A percentile compares a stretch with the other conserved stretches of the same genome.
Evolutionary conservation across 2,797 vertebrate species (phyloP).

Genomic region (Hippopotamyrus pictus): DNA sequence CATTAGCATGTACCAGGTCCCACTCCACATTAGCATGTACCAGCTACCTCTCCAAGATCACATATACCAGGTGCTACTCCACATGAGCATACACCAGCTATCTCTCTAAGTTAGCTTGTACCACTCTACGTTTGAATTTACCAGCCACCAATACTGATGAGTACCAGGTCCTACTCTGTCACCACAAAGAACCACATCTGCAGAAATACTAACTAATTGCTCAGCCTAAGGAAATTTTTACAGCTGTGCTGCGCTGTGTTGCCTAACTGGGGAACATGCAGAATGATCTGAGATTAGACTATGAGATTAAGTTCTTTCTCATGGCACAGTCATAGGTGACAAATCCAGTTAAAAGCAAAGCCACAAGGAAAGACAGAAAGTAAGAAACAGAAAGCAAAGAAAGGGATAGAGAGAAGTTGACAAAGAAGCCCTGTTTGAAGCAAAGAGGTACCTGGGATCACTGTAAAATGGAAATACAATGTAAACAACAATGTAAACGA

Average conservation of each 20-base stretch:
- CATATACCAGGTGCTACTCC: neutral
- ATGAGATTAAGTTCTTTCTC: neutral
- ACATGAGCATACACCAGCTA: neutral
- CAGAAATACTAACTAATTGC: neutral
- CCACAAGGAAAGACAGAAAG: neutral
- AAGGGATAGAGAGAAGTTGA: neutral
- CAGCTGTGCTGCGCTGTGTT: neutral
- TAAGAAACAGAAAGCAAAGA: neutral
- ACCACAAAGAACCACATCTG: neutral
- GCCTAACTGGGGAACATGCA: neutral
- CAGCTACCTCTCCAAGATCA: neutral
- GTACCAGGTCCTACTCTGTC: neutral
- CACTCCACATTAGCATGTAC: neutral
- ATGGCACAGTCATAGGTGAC: neutral
- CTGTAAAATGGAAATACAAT: constrained; percentile 13
- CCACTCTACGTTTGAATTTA: neutral
- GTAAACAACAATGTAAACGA: neutral
- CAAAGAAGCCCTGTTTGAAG: neutral
- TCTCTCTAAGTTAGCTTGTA: neutral
- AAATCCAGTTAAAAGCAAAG: neutral
- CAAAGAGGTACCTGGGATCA: neutral
- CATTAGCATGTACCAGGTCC: neutral
- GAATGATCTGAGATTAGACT: neutral
- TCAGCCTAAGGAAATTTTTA: neutral
- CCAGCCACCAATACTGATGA: neutral